Percentiles rank a stretch among this genome's conserved stretches.
Conservation (phyloP, 2,888 invertebrate genomes). For the Orthosia gothica region DNA sequence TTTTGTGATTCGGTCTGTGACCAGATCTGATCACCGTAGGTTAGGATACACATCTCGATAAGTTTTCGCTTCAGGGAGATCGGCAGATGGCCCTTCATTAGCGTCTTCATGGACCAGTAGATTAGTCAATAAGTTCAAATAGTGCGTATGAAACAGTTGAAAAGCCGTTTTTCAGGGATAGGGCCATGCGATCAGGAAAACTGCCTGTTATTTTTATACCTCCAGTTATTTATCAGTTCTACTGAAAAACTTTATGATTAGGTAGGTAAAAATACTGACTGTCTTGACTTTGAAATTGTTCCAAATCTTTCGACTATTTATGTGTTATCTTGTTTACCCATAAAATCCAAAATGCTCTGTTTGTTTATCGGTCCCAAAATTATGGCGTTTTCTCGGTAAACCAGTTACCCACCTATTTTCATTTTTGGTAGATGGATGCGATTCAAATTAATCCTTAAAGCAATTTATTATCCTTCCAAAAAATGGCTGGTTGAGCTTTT, state of each 20-base stretch:
- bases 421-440: background rate
- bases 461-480: background rate
- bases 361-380: conserved; percentile 34
- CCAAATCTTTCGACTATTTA: conserved; percentile 20
- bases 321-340: conserved; percentile 48
- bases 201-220: too few species aligned
- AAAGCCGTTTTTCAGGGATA: background rate
- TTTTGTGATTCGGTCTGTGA: too few species aligned
- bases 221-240: background rate
- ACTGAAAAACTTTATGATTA: background rate
- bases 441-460: background rate
- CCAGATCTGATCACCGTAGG: too few species aligned
- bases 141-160: background rate
- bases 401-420: conserved; percentile 1
- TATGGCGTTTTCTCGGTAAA: conserved; percentile 36
- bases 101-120: too few species aligned
- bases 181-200: background rate
- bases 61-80: too few species aligned
- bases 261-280: conserved; percentile 1
- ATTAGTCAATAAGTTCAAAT: too few species aligned
- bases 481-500: background rate
- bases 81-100: too few species aligned
- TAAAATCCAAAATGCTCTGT: conserved; percentile 38
- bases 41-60: too few species aligned
- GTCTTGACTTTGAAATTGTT: conserved; percentile 27